Evolutionary conservation across 1,140 invertebrate genomes (phyloP).

Genomic region (Onthophagus taurus): DNA sequence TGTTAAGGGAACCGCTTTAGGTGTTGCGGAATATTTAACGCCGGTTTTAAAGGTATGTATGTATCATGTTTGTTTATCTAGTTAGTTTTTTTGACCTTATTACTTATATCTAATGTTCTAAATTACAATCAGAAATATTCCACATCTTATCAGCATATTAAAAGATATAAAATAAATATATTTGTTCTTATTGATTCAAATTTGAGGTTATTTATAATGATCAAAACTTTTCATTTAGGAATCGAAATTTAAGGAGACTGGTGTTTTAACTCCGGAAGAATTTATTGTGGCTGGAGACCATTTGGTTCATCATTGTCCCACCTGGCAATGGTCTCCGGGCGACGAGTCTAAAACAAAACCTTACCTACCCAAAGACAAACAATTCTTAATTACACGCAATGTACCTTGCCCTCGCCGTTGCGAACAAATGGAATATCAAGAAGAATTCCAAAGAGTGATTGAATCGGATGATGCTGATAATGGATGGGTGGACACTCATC

Average conservation of each 20-base stretch:
- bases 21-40: constrained; percentile 92
- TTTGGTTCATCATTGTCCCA: constrained; percentile 97
- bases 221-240: constrained; percentile 52
- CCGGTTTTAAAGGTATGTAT: constrained; percentile 84
- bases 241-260: constrained; percentile 97
- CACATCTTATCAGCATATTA: too few relatives aligned
- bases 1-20: constrained; percentile 88
- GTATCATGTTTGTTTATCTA: too few relatives aligned
- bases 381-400: constrained; percentile 95
- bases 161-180: not conserved
- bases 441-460: constrained; percentile 80
- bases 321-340: constrained; percentile 95
- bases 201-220: too few relatives aligned
- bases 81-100: too few relatives aligned
- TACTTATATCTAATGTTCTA: too few relatives aligned
- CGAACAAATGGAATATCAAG: constrained; percentile 74
- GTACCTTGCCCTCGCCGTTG: constrained; percentile 77
- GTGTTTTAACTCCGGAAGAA: constrained; percentile 92
- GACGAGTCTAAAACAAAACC: constrained; percentile 77
- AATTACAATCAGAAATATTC: too few relatives aligned
- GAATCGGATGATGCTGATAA: constrained; percentile 84
- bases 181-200: not conserved
- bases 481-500: constrained; percentile 99
- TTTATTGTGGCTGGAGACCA: constrained; percentile 98
- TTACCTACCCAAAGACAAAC: constrained; percentile 91